Percentiles rank a stretch among this genome's conserved stretches.
Evolutionary conservation across 2,113 vertebrate genomes (phyloP).

Genomic region (Tragelaphus scriptus): DNA sequence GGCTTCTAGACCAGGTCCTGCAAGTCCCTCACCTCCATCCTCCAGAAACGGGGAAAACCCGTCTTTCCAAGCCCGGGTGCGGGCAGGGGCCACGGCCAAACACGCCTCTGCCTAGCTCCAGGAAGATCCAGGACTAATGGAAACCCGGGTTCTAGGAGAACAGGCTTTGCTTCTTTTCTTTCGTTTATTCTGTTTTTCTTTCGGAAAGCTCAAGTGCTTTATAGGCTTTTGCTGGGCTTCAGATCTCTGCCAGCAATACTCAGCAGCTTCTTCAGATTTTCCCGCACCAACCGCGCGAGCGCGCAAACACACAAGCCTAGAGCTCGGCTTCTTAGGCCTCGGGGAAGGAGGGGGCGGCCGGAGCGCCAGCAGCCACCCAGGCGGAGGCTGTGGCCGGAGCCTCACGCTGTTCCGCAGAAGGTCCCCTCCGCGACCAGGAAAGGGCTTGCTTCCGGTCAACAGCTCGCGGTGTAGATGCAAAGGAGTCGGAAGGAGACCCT

Average conservation of each 20-base stretch:
- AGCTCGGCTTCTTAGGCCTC: background rate
- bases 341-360: slow-evolving; percentile 48
- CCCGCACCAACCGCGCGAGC: background rate
- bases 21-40: slow-evolving; percentile 41
- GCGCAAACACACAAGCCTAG: slow-evolving; percentile 9
- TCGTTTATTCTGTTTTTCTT: background rate
- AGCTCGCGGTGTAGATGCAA: background rate
- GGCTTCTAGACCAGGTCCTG: slow-evolving; percentile 16
- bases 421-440: accelerated
- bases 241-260: background rate
- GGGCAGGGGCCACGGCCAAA: background rate
- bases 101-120: background rate
- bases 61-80: background rate
- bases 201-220: slow-evolving; percentile 5
- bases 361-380: background rate
- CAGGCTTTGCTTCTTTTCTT: background rate
- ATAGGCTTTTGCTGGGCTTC: slow-evolving; percentile 43
- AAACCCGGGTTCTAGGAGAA: background rate
- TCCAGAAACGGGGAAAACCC: background rate
- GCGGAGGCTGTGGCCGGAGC: background rate
- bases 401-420: background rate
- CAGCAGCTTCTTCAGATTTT: slow-evolving; percentile 32
- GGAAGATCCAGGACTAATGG: background rate
- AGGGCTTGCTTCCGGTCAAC: background rate
- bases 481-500: background rate